Evolutionary conservation across 2,113 vertebrate species (phyloP).

Genomic region (Antechinus flavipes): DNA sequence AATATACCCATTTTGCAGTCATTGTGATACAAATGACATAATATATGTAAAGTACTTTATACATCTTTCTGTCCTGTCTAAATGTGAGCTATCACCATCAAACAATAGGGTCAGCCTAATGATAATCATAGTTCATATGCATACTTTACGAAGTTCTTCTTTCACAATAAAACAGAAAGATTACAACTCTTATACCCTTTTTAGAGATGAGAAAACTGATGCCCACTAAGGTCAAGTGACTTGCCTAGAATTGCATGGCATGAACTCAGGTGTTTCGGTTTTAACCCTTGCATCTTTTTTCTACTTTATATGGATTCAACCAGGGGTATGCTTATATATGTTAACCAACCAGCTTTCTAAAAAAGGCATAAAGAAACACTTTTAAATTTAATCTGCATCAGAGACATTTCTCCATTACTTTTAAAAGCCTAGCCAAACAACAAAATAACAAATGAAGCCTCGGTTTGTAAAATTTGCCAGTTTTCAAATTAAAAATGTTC

Average conservation of each 20-base stretch:
- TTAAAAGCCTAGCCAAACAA: not conserved
- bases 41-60: not conserved
- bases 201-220: not conserved
- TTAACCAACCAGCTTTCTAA: not conserved
- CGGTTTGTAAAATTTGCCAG: not conserved
- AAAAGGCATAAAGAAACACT: not conserved
- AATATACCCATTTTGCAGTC: not conserved
- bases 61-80: not conserved
- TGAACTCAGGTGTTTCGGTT: not conserved
- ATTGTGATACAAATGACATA: not conserved
- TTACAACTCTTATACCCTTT: not conserved
- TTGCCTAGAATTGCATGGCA: not conserved
- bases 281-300: not conserved
- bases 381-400: not conserved
- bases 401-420: not conserved
- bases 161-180: not conserved
- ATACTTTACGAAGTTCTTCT: not conserved
- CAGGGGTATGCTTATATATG: not conserved
- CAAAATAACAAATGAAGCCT: not conserved
- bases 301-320: not conserved
- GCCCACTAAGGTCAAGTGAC: not conserved
- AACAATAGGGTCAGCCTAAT: not conserved
- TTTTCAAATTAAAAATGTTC: not conserved
- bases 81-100: not conserved
- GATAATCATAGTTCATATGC: not conserved